A percentile compares a stretch with the other conserved stretches of the same genome.
phyloP scores from a whole-genome alignment of 2,797 vertebrate genomes.

The Semaprochilodus insignis region DNA sequence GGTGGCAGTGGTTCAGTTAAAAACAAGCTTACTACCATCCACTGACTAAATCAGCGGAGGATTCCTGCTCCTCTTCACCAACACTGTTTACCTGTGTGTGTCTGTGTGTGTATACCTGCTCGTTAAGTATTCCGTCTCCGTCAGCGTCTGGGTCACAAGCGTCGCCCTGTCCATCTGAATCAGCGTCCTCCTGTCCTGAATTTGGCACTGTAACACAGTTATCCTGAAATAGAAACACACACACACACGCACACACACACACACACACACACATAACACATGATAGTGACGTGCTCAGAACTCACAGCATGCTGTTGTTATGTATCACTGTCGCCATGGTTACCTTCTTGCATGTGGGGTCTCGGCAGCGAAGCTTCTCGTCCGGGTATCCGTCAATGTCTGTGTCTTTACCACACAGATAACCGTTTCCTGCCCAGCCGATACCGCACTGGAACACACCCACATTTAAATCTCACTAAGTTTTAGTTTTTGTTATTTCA shows the following conservation, averaged over 20 bases:
- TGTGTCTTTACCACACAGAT: constrained; percentile 92
- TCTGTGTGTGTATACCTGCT: constrained; percentile 81
- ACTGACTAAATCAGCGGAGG: no score
- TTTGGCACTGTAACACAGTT: constrained; percentile 95
- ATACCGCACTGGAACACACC: constrained; percentile 86
- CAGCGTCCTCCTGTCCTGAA: constrained; percentile 97
- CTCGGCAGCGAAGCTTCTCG: constrained; percentile 90
- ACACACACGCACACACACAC: constrained; percentile 29
- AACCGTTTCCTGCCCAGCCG: constrained; percentile 98
- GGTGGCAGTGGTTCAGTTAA: no score
- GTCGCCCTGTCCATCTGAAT: constrained; percentile 88
- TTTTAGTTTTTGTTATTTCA: neutral
- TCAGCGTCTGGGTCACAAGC: constrained; percentile 95
- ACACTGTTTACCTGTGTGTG: neutral
- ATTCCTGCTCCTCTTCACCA: neutral
- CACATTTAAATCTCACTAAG: constrained; percentile 4
- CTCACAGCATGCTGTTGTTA: neutral
- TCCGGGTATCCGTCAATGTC: constrained; percentile 99
- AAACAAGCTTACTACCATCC: no score
- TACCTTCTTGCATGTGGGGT: constrained; percentile 91
- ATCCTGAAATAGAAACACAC: constrained; percentile 78
- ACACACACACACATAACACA: constrained; percentile 31
- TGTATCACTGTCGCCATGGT: constrained; percentile 32
- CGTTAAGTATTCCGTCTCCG: constrained; percentile 93
- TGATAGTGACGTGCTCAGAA: neutral